Conservation (phyloP, 2,797 vertebrate species). For the Labeo calbasu region DNA sequence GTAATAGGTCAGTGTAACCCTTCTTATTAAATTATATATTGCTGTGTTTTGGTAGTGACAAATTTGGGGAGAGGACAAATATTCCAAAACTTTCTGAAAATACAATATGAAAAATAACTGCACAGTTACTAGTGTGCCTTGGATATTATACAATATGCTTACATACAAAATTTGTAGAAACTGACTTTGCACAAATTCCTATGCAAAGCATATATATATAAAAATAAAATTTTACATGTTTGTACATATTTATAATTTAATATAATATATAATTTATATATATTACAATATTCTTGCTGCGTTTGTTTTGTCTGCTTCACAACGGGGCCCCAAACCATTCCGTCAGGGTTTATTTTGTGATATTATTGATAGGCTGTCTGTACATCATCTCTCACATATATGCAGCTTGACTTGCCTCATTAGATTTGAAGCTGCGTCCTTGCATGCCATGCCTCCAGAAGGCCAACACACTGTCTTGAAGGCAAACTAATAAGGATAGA, state of each 20-base stretch:
- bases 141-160: too few species aligned
- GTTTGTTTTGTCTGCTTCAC: not conserved
- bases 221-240: too few species aligned
- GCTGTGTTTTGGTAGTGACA: too few species aligned
- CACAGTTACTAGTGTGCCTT: too few species aligned
- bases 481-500: conserved; percentile 83
- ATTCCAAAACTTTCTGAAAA: too few species aligned
- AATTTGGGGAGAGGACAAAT: too few species aligned
- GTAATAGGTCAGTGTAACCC: too few species aligned
- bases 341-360: not conserved
- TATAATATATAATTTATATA: not conserved
- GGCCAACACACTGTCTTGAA: conserved; percentile 96
- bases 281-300: not conserved
- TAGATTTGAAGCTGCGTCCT: conserved; percentile 96
- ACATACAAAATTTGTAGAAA: too few species aligned
- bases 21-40: too few species aligned
- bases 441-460: conserved; percentile 99
- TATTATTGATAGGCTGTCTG: not conserved
- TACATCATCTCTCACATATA: not conserved
- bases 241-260: not conserved
- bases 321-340: not conserved
- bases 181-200: too few species aligned
- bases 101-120: too few species aligned
- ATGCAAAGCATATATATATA: too few species aligned
- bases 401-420: conserved; percentile 81